Evolutionary conservation across 1,140 invertebrate genomes (phyloP), one percentile per base, ranked within the genome.

Genomic region (Drosophila navojoa): DNA sequence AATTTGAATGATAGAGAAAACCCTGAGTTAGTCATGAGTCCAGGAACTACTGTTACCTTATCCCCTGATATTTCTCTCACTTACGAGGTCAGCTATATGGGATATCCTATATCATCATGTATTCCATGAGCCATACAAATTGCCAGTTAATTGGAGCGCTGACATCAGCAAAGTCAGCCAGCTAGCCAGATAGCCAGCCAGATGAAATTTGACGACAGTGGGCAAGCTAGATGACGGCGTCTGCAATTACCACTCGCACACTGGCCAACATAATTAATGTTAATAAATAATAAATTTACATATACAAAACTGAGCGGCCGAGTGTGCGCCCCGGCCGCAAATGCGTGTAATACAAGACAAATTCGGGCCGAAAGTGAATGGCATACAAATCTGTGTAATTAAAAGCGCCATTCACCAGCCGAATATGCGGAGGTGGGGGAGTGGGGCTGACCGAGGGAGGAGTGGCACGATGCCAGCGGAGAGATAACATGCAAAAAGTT

Each of bases 261-360:
- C 54, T 77, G 76, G 71, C 71, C 82, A 77, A 84, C 84, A 86
- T 86, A 86, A 86, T 86, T 89, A 89, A 89, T 86, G 82, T 70
- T 86, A 86, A 86, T 86, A 86, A 86, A 86, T 86, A 86, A 86
- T 86, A 86, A 86, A 86, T 86, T 86, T 86, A 87, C 82, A 86
- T 86, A 86, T 68, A 87, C 68, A 74, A 79, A 53, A 40, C 27
- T 53, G n/a, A 32, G 25, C 4, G 50, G 25, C 11, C 1, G 10
- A 25, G 55, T 38, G 52, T 3, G 35, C 35, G 11, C 35, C 35
- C 35, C 35, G 1, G 47, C 55, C 53, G 22, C 64, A 70, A 7
- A 9, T 19, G 42, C 42, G n/a, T 80, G 81, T 74, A 78, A 85
- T 76, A 64, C 66, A 76, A 67, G 79, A 77, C 67, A 78, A 69